phyloP scores from a whole-genome alignment of 2,888 invertebrate genomes.

The Oscheius sp. region DNA sequence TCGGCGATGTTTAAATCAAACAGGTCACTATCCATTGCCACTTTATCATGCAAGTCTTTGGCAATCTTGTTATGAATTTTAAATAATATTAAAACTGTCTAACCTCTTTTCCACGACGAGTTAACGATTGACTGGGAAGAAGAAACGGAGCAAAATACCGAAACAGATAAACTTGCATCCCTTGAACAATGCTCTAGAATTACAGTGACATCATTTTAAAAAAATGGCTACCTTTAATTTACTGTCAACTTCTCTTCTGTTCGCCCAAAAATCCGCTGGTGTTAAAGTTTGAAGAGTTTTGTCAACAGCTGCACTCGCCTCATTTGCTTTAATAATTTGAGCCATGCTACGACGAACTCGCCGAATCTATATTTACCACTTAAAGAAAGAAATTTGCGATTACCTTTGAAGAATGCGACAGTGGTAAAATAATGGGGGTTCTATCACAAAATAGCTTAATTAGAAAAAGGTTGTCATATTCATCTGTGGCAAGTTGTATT shows the following conservation, averaged over 20 bases:
- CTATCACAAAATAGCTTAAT: slow-evolving; percentile 34
- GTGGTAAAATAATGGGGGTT: slow-evolving; percentile 43
- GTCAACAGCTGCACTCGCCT: background rate
- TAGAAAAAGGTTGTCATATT: slow-evolving; percentile 22
- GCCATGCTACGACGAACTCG: background rate
- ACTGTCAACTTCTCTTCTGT: slow-evolving; percentile 28
- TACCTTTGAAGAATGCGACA: slow-evolving; percentile 40
- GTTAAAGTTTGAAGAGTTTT: background rate
- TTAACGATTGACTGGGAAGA: slow-evolving; percentile 24
- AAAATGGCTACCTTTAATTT: slow-evolving; percentile 19
- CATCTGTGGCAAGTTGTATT: slow-evolving; percentile 32
- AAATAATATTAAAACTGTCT: background rate
- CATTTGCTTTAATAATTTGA: slow-evolving; percentile 25
- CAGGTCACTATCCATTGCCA: background rate
- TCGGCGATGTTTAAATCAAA: slow-evolving; percentile 8
- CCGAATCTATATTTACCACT: background rate
- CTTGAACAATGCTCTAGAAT: slow-evolving; percentile 10
- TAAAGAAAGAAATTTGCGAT: background rate
- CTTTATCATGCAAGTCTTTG: background rate
- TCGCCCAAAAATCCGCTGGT: slow-evolving; percentile 28
- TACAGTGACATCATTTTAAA: slow-evolving; percentile 3
- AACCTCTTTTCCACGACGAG: slow-evolving; percentile 20
- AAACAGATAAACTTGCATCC: slow-evolving; percentile 22
- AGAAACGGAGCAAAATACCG: slow-evolving; percentile 8
- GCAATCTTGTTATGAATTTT: background rate